Conservation (phyloP, 2,797 vertebrate genomes). For the Neosilurus mollespiculum region DNA sequence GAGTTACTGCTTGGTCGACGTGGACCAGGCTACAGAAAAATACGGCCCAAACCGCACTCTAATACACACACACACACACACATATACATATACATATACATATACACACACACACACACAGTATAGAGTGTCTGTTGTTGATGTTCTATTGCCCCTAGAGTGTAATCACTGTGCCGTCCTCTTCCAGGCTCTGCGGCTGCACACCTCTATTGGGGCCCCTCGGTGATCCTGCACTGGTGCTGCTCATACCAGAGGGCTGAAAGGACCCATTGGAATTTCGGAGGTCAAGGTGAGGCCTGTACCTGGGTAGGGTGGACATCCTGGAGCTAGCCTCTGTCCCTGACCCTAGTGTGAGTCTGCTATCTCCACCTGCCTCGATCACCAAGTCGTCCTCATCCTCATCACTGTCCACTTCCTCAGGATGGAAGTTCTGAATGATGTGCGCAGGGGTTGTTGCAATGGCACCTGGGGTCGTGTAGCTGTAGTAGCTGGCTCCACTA, state of each 20-base stretch:
- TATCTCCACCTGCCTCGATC: slow-evolving; percentile 79
- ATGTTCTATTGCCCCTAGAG: slow-evolving; percentile 71
- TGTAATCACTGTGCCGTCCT: slow-evolving; percentile 95
- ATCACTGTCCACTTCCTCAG: slow-evolving; percentile 87
- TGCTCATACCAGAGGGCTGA: slow-evolving; percentile 65
- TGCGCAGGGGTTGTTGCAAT: slow-evolving; percentile 65
- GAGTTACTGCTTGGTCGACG: too few species aligned
- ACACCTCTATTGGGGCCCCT: slow-evolving; percentile 68
- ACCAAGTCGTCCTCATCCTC: slow-evolving; percentile 90
- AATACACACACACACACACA: too few species aligned
- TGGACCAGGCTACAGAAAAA: too few species aligned
- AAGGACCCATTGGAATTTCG: slow-evolving; percentile 75
- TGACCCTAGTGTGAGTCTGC: slow-evolving; percentile 73
- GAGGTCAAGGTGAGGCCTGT: slow-evolving; percentile 81
- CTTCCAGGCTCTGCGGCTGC: slow-evolving; percentile 81
- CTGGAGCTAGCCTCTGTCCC: slow-evolving; percentile 70
- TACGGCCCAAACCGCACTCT: too few species aligned
- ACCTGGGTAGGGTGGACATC: slow-evolving; percentile 78
- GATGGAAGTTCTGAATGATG: slow-evolving; percentile 79
- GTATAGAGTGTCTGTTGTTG: slow-evolving; percentile 29
- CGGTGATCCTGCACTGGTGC: slow-evolving; percentile 65
- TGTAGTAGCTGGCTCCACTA: slow-evolving; percentile 81
- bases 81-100: too few species aligned
- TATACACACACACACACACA: not conserved
- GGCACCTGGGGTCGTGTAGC: slow-evolving; percentile 65